Conservation (phyloP, 2,888 invertebrate genomes). For the Amphipyra berbera region DNA sequence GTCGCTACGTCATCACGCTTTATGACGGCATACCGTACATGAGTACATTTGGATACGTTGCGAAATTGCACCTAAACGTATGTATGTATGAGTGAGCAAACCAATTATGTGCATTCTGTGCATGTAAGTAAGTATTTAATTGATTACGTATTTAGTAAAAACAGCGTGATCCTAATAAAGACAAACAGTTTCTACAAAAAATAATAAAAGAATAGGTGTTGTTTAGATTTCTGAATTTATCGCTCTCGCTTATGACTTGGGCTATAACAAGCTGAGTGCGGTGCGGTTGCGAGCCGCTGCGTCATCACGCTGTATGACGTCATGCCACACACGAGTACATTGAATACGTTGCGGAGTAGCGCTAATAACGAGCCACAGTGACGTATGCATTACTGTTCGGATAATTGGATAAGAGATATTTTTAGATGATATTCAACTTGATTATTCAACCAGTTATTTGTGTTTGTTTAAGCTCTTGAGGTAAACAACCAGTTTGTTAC, state of each 20-base stretch:
- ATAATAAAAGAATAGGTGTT: too few relatives aligned
- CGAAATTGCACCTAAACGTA: conserved; percentile 28
- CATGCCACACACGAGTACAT: conserved; percentile 48
- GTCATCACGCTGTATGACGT: conserved; percentile 51
- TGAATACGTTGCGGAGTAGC: conserved; percentile 45
- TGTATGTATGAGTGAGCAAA: too few relatives aligned
- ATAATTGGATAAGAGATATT: conserved; percentile 3
- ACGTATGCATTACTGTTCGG: conserved; percentile 37
- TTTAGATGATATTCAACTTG: conserved; percentile 10
- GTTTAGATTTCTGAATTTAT: too few relatives aligned
- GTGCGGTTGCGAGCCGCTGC: conserved; percentile 38
- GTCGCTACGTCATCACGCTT: conserved; percentile 40
- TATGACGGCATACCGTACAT: conserved; percentile 46
- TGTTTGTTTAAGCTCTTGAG: too few relatives aligned
- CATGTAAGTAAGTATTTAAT: too few relatives aligned
- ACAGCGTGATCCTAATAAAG: too few relatives aligned
- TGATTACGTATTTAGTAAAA: too few relatives aligned
- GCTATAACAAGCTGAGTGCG: conserved; percentile 13
- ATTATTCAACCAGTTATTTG: not conserved
- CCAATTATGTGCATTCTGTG: too few relatives aligned
- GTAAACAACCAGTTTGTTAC: too few relatives aligned
- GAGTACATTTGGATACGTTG: conserved; percentile 46
- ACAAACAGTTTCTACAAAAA: too few relatives aligned
- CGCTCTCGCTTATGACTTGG: conserved; percentile 4
- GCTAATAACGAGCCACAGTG: conserved; percentile 49